Percentiles rank a stretch among this genome's conserved stretches.
phyloP scores from a whole-genome alignment of 2,113 vertebrate genomes.

The Cheilinus undulatus region DNA sequence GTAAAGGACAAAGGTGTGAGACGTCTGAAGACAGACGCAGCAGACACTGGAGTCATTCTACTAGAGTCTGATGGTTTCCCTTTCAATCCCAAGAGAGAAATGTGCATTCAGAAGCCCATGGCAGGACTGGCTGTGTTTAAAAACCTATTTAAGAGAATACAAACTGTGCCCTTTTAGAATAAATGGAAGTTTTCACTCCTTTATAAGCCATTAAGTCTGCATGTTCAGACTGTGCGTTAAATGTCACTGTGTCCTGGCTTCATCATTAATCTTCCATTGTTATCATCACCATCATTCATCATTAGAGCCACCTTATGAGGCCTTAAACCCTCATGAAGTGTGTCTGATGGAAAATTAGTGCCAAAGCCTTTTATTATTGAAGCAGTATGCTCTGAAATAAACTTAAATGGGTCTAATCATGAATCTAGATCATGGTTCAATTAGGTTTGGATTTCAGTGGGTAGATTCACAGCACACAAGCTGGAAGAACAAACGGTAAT shows the following conservation, averaged over 20 bases:
- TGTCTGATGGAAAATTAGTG: background rate
- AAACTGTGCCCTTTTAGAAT: background rate
- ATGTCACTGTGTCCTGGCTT: background rate
- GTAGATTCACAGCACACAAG: too few relatives aligned
- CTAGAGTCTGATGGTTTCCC: too few relatives aligned
- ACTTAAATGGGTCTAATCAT: constrained; percentile 2
- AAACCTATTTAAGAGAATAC: too few relatives aligned
- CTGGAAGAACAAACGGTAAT: too few relatives aligned
- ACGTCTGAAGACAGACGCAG: background rate
- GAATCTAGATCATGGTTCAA: background rate
- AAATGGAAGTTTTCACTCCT: background rate
- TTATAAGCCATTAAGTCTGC: background rate
- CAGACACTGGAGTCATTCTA: constrained; percentile 10
- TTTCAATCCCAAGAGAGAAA: too few relatives aligned
- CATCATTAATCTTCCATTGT: background rate
- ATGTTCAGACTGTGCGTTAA: background rate
- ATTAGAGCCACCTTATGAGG: background rate
- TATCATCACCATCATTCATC: background rate
- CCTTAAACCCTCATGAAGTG: background rate
- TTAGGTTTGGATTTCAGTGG: background rate
- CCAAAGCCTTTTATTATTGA: background rate
- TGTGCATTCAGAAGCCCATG: too few relatives aligned
- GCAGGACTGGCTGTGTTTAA: background rate
- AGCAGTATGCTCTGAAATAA: background rate
- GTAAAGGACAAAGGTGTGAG: constrained; percentile 18